A percentile compares a stretch with the other conserved stretches of the same genome.
Conservation (phyloP, 2,888 invertebrate species). For the Autographa gamma region DNA sequence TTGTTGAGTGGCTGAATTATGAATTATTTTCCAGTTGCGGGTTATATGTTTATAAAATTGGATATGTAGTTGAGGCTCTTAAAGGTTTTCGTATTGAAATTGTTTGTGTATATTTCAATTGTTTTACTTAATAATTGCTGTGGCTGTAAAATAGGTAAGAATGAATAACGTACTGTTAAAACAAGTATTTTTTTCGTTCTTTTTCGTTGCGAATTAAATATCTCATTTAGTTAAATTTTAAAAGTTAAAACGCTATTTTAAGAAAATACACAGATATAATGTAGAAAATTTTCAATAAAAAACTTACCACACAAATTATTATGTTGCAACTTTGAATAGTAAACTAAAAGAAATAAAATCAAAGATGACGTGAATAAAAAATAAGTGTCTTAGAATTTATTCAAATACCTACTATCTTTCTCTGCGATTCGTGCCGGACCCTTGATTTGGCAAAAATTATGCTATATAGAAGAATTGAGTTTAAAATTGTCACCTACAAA, state of each 20-base stretch:
- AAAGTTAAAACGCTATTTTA: too few species aligned
- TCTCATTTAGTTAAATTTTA: too few species aligned
- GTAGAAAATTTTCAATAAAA: too few species aligned
- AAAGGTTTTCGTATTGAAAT: neutral
- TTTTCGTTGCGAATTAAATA: too few species aligned
- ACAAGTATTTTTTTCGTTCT: too few species aligned
- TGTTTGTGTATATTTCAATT: neutral
- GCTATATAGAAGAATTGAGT: neutral
- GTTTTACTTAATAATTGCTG: too few species aligned
- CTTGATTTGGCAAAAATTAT: constrained; percentile 50
- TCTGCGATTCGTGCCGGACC: constrained; percentile 34
- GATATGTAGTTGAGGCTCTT: neutral
- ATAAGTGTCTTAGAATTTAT: constrained; percentile 29
- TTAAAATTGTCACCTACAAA: neutral
- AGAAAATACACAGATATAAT: too few species aligned
- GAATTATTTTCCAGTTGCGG: neutral
- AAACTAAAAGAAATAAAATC: constrained; percentile 50
- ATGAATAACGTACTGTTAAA: too few species aligned
- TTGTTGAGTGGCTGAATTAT: constrained; percentile 1
- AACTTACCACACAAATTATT: too few species aligned
- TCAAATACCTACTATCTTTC: constrained; percentile 30
- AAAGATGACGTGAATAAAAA: neutral
- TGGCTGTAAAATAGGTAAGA: too few species aligned
- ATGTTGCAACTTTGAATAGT: too few species aligned
- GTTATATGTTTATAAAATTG: neutral